Conservation (phyloP, 2,113 vertebrate species). For the Uria lomvia region DNA sequence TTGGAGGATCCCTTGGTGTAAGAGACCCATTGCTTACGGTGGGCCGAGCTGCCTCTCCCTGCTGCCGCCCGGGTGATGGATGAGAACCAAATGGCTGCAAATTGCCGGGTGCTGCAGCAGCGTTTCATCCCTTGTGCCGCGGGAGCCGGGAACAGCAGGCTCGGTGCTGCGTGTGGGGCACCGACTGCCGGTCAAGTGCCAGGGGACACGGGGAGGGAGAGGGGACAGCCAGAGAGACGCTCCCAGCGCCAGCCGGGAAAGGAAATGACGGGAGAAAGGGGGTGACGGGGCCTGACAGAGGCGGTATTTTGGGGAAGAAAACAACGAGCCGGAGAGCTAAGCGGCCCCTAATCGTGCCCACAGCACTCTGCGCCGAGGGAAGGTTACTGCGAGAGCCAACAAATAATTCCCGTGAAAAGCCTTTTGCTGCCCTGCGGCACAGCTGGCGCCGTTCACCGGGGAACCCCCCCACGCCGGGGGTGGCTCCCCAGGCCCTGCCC, state of each 20-base stretch:
- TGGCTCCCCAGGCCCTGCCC: background rate
- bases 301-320: background rate
- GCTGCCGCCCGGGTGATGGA: background rate
- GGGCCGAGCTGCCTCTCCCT: background rate
- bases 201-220: fast-evolving
- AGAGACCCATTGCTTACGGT: background rate
- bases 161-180: background rate
- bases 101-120: background rate
- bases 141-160: background rate
- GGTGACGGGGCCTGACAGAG: background rate
- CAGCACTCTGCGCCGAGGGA: background rate
- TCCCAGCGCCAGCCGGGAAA: background rate
- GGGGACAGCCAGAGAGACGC: background rate
- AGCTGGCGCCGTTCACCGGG: fast-evolving
- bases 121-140: background rate
- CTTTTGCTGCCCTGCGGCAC: background rate
- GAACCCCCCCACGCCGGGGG: fast-evolving
- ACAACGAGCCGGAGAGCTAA: background rate
- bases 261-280: background rate
- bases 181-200: background rate
- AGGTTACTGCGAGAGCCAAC: background rate
- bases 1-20: background rate
- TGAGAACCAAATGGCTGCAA: background rate
- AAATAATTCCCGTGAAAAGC: background rate
- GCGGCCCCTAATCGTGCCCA: background rate